These are phyloP conservation scores for Melanotaenia nigrans DNA, from an alignment of 2,797 vertebrate species.

Conservation along the genomic window DNA sequence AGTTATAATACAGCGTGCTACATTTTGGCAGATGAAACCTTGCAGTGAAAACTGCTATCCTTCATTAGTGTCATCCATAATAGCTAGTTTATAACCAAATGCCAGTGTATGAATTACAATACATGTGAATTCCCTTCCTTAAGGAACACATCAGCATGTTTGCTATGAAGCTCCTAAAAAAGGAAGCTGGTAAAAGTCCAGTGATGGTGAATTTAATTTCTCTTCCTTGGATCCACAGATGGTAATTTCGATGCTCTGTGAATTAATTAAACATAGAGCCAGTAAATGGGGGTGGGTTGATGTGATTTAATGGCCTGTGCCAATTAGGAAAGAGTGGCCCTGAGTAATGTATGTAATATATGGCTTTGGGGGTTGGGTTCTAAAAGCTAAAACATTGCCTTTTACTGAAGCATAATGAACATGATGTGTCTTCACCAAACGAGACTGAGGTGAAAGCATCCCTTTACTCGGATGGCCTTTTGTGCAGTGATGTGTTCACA, in stretches of 20 bases:
- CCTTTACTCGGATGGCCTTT: neutral
- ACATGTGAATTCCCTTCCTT: conserved; percentile 42
- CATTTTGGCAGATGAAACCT: neutral
- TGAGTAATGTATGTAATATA: conserved; percentile 37
- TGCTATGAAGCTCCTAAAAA: conserved; percentile 28
- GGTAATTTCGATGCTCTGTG: conserved; percentile 53
- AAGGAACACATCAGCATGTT: conserved; percentile 22
- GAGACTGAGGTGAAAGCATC: neutral
- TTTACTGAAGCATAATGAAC: neutral
- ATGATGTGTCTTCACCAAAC: neutral
- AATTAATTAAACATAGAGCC: conserved; percentile 64
- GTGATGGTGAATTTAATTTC: conserved; percentile 39
- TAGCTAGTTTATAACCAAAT: conserved; percentile 9
- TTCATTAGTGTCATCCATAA: neutral
- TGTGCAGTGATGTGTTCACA: conserved; percentile 2
- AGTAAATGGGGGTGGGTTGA: conserved; percentile 50
- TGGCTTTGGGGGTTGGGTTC: conserved; percentile 40
- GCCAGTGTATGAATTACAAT: conserved; percentile 16
- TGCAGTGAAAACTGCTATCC: neutral
- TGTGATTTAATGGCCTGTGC: conserved; percentile 63
- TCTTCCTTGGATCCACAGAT: conserved; percentile 53
- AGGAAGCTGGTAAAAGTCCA: conserved; percentile 29
- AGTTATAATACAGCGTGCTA: neutral
- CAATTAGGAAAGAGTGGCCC: conserved; percentile 45
- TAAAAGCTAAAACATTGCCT: conserved; percentile 16